These are phyloP conservation scores for Venustoraphidia nigricollis DNA, from an alignment of 2,888 invertebrate genomes.

Conservation along the genomic window DNA sequence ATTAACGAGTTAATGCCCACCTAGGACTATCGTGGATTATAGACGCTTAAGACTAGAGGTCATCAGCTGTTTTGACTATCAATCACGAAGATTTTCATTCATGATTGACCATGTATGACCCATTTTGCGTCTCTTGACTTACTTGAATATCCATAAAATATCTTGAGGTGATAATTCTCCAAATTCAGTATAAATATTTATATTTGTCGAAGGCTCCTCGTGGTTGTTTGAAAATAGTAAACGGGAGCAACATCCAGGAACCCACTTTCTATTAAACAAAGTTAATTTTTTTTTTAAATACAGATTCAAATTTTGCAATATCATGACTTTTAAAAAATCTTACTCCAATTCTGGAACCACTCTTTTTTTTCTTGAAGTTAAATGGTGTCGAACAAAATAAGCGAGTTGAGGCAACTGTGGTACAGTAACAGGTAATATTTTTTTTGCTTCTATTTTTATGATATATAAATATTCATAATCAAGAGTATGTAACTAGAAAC, in stretches of 20 bases:
- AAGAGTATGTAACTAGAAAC: constrained; percentile 18
- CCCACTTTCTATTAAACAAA: constrained; percentile 39
- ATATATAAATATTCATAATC: constrained; percentile 43
- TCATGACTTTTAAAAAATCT: constrained; percentile 23
- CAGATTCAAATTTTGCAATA: not conserved
- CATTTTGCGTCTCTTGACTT: constrained; percentile 18
- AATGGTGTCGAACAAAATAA: constrained; percentile 53
- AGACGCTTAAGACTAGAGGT: too few species aligned
- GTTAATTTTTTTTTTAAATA: constrained; percentile 4
- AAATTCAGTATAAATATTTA: constrained; percentile 57
- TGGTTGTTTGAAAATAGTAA: constrained; percentile 27
- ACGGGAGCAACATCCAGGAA: constrained; percentile 55
- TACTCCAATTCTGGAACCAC: constrained; percentile 63
- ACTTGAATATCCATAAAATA: constrained; percentile 46
- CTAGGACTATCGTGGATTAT: too few species aligned
- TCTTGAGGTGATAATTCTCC: constrained; percentile 47
- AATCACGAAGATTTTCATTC: too few species aligned
- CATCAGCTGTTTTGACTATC: too few species aligned
- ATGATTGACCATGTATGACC: too few species aligned
- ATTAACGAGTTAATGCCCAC: too few species aligned
- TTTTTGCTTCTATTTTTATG: constrained; percentile 47
- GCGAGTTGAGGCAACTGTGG: constrained; percentile 45
- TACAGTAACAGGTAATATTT: constrained; percentile 27
- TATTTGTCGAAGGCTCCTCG: constrained; percentile 30
- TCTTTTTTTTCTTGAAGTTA: constrained; percentile 37